Evolutionary conservation across 2,888 invertebrate genomes (phyloP).

Genomic region (Andrena trimmerana): DNA sequence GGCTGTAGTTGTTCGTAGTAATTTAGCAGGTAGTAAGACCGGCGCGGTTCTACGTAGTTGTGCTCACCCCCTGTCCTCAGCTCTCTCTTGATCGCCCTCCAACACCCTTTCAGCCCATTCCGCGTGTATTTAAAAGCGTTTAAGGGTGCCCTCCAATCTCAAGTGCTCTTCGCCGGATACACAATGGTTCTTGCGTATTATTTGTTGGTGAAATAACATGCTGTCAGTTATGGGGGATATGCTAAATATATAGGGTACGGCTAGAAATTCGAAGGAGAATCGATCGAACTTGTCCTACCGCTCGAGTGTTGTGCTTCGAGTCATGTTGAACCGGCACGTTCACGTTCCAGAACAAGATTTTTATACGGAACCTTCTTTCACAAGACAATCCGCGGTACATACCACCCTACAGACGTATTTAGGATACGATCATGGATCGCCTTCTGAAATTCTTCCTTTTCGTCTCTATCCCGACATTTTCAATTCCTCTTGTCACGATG

Average conservation of each 20-base stretch:
- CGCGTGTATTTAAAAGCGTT: constrained; percentile 81
- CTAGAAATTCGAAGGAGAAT: constrained; percentile 74
- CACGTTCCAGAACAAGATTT: constrained; percentile 49
- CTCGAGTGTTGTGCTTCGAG: constrained; percentile 75
- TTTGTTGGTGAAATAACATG: constrained; percentile 84
- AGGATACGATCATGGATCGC: constrained; percentile 50
- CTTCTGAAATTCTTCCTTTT: constrained; percentile 28
- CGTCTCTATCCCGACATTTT: neutral
- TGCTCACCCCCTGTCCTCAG: constrained; percentile 40
- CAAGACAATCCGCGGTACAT: constrained; percentile 60
- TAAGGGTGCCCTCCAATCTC: constrained; percentile 78
- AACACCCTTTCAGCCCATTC: constrained; percentile 57
- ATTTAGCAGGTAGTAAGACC: constrained; percentile 75
- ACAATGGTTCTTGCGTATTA: constrained; percentile 81
- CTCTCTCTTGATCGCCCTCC: constrained; percentile 54
- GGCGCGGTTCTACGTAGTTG: constrained; percentile 53
- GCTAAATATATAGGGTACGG: constrained; percentile 80
- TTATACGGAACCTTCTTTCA: constrained; percentile 64
- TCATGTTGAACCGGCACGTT: constrained; percentile 67
- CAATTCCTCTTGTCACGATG: constrained; percentile 3
- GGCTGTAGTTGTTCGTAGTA: constrained; percentile 66
- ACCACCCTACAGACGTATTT: constrained; percentile 33
- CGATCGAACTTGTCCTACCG: constrained; percentile 73
- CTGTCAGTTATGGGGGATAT: constrained; percentile 82
- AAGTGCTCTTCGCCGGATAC: constrained; percentile 76